These are phyloP conservation scores for Megamerina dolium DNA, from an alignment of 2,888 invertebrate genomes.

Conservation along the genomic window DNA sequence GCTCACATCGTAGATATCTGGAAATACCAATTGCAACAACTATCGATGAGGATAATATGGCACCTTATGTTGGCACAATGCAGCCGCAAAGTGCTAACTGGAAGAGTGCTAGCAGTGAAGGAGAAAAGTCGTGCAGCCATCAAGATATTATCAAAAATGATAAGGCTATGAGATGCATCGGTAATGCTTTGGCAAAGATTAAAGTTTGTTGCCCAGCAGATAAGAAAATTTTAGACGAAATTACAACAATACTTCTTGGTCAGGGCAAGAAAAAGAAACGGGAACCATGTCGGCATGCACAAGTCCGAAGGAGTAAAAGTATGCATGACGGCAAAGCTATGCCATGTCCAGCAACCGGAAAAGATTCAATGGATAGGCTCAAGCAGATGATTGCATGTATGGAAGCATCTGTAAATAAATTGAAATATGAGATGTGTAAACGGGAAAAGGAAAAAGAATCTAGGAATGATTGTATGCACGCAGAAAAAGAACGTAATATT, in stretches of 20 bases:
- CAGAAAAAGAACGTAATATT: constrained; percentile 14
- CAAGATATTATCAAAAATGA: too few relatives aligned
- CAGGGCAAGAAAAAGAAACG: too few relatives aligned
- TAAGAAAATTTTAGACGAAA: constrained; percentile 34
- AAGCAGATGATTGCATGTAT: constrained; percentile 32
- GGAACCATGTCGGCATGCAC: too few relatives aligned
- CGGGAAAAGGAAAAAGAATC: constrained; percentile 19
- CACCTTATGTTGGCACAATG: constrained; percentile 23
- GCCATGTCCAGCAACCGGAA: too few relatives aligned
- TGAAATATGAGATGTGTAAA: constrained; percentile 29
- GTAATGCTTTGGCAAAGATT: constrained; percentile 36
- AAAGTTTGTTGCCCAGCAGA: constrained; percentile 37
- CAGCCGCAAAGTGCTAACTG: constrained; percentile 7
- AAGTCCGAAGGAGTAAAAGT: too few relatives aligned
- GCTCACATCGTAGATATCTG: constrained; percentile 36
- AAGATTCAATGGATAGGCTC: constrained; percentile 27
- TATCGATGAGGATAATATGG: constrained; percentile 40
- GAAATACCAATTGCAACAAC: constrained; percentile 39
- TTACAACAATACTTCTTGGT: constrained; percentile 29
- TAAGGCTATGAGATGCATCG: constrained; percentile 21
- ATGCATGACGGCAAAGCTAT: too few relatives aligned
- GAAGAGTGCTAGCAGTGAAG: constrained; percentile 18
- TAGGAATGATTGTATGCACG: not conserved
- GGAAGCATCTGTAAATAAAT: constrained; percentile 33
- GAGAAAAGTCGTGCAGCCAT: constrained; percentile 6